A percentile compares a stretch with the other conserved stretches of the same genome.
Conservation (phyloP, 2,113 vertebrate genomes). For the Periophthalmodon schlosseri region DNA sequence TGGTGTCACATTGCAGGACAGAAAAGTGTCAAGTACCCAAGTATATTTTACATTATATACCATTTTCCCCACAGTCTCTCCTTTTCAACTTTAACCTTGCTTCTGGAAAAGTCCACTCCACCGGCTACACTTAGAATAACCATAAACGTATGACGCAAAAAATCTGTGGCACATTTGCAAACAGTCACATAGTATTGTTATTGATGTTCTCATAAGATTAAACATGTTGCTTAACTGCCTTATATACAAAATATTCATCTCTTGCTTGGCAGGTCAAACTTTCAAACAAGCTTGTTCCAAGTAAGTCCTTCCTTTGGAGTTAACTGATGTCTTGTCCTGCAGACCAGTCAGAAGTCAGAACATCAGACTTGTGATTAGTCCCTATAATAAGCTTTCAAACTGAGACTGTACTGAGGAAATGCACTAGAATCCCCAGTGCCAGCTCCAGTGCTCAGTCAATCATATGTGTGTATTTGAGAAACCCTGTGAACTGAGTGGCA, state of each 20-base stretch:
- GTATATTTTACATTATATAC: too few species aligned
- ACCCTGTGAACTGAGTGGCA: constrained; percentile 19
- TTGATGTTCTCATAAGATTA: background rate
- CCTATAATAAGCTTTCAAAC: constrained; percentile 54
- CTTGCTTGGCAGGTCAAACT: background rate
- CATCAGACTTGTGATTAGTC: constrained; percentile 48
- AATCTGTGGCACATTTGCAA: constrained; percentile 1
- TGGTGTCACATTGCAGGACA: too few species aligned
- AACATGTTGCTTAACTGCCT: background rate
- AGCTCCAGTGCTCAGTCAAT: constrained; percentile 30
- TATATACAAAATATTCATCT: background rate
- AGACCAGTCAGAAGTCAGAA: constrained; percentile 32
- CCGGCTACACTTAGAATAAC: background rate
- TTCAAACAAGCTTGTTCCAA: constrained; percentile 13
- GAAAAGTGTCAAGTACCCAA: too few species aligned
- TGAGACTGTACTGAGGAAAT: constrained; percentile 23
- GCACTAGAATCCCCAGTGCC: constrained; percentile 31
- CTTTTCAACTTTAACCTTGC: background rate
- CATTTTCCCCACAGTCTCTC: background rate
- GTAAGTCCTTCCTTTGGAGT: constrained; percentile 36
- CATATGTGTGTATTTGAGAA: constrained; percentile 48
- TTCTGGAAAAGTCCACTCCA: constrained; percentile 1
- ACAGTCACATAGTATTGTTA: background rate
- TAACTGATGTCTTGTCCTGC: constrained; percentile 41
- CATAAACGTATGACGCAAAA: background rate